Conservation (phyloP, 2,797 vertebrate species). For the Strix occidentalis region DNA sequence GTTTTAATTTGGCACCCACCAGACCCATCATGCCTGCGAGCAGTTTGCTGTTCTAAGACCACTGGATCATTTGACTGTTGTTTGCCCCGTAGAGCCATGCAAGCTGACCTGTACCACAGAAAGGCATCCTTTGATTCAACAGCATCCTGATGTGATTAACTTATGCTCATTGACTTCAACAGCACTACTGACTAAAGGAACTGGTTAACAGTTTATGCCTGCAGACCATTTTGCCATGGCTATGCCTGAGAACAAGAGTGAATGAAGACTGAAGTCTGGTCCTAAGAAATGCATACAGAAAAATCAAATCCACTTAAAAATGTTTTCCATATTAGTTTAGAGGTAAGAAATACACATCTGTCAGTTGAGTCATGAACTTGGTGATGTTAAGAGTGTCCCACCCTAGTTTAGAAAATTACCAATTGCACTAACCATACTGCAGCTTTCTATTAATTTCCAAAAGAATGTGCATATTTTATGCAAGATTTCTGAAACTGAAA, state of each 20-base stretch:
- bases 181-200: not conserved
- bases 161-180: not conserved
- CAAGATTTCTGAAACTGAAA: not conserved
- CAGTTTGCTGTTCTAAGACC: not conserved
- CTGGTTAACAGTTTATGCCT: not conserved
- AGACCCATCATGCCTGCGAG: not conserved
- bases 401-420: not conserved
- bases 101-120: not conserved
- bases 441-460: not conserved
- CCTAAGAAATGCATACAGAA: not conserved
- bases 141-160: not conserved
- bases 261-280: not conserved
- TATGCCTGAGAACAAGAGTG: not conserved
- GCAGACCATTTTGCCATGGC: fast-evolving
- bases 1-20: not conserved
- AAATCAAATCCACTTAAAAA: not conserved
- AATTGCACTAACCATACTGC: not conserved
- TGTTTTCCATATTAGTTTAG: not conserved
- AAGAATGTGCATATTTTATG: not conserved
- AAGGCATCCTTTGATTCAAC: not conserved
- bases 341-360: not conserved
- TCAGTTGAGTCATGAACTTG: not conserved
- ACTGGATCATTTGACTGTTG: not conserved
- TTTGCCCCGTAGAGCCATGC: not conserved
- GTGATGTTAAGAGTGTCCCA: not conserved